phyloP scores from a whole-genome alignment of 2,113 vertebrate species.

The Crocuta crocuta region DNA sequence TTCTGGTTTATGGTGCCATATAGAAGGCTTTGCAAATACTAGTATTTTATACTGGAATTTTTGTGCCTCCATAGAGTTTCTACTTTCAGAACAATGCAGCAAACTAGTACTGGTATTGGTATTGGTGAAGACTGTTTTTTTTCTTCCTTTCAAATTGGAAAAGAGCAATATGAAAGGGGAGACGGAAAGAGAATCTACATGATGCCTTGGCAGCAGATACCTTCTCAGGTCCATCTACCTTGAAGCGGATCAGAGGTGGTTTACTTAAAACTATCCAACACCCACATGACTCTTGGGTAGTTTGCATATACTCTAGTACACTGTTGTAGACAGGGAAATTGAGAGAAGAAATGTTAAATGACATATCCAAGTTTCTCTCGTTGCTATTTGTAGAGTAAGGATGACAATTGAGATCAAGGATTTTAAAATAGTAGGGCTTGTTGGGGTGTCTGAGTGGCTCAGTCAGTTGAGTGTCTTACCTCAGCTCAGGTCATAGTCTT shows the following conservation, averaged over 20 bases:
- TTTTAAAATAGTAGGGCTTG: not conserved
- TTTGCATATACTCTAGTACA: not conserved
- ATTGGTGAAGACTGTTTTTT: not conserved
- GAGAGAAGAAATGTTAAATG: not conserved
- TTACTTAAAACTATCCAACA: conserved; percentile 10
- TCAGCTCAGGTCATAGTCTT: too few relatives aligned
- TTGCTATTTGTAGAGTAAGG: not conserved
- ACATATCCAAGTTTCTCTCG: not conserved
- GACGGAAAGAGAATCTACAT: not conserved
- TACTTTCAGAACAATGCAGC: not conserved
- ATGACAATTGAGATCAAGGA: not conserved
- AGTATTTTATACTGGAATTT: not conserved
- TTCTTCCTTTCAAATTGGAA: not conserved
- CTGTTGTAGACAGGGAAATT: not conserved
- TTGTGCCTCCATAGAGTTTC: not conserved
- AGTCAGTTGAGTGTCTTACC: too few relatives aligned
- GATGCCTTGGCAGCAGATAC: not conserved
- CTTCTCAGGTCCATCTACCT: not conserved
- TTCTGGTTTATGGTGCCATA: not conserved
- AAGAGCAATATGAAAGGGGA: not conserved
- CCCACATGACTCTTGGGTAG: not conserved
- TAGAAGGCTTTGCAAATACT: not conserved
- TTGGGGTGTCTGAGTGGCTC: too few relatives aligned
- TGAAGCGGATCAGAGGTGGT: not conserved
- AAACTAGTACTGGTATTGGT: not conserved